Evolutionary conservation across 1,140 invertebrate genomes (phyloP), one percentile per base, ranked within the genome.

Genomic region (Rhagoletis zephyria): DNA sequence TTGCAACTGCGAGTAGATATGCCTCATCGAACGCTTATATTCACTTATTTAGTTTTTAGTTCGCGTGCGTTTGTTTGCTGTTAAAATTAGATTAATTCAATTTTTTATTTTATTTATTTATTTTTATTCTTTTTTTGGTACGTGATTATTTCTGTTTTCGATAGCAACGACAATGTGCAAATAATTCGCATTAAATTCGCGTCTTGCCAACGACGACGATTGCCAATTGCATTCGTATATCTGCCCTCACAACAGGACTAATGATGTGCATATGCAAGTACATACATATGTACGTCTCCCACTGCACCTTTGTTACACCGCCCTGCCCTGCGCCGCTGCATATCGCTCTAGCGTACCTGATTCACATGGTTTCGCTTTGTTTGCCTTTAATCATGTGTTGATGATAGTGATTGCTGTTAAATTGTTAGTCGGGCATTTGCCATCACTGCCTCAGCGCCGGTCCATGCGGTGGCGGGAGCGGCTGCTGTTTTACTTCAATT

Each of bases 321-420:
- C 61, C 61, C 61, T 63, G 4, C 61, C 0, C 61, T 63, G 7
- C n/a, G 9, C 5, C 51, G 51, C 10, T 56, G 5, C 61, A 63
- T 63, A 63, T 63, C 4, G 12, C 16, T 63, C 61, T 12, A 14
- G 9, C 61, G 12, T 30, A 30, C 10, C 2, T 42, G 42, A 12
- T 74, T 12, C 40, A 40, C 67, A 45, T 16, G 67, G 67, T 74
- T 48, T 56, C 74, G 74, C 48, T 81, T 81, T 81, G 45, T 56
- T 81, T n/a, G 74, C n/a, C 74, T 56, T 81, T 81, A 81, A 81
- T 59, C 74, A 81, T 81, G 74, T 81, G 74, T 81, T 81, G 48
- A 81, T 81, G 74, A 81, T 81, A 9, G 74, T 81, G 74, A 81
- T 81, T 81, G 74, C 74, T 48, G 14, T 81, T 81, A 56, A 81